Base-by-base conservation (phyloP, 2,888 invertebrate genomes). In the Masnerella sp. region DNA sequence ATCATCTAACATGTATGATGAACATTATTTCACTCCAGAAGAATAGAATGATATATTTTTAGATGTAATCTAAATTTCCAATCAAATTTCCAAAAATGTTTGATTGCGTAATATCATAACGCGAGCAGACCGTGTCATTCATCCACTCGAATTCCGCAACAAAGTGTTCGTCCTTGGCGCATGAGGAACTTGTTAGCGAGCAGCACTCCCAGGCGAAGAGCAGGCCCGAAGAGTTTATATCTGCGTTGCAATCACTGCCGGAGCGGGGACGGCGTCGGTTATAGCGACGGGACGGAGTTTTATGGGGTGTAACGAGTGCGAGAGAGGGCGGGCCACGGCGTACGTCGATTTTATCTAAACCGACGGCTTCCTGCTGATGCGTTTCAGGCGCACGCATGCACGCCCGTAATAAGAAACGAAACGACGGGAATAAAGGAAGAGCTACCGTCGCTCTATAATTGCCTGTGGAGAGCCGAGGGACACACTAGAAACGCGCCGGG, bases 281-380 rank as follows among this genome's bases (percentile, higher is more conserved):
- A 83, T 83, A 80, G 84, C 81, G 79, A 77, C 79, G 80, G 79
- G 80, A 79, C 77, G 78, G 79, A 78, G 81, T 79, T 85, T 85
- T 83, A 85, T 84, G 84, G 84, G 83, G 83, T 84, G 83, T 84
- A 84, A 84, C 84, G 83, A 81, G 78, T 80, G 75, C 34, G 64
- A 52, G 62, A 61, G 78, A 78, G 81, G 80, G 81, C 77, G 79
- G 79, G 61, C 68, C 79, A 58, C 67, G 76, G 77, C 75, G 65
- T 77, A 76, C 80, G 77, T 74, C 81, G 83, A 86, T 86, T 79
- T 83, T 86, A 85, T 85, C 85, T 86, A 84, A 86, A 85, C 84
- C 84, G 84, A 79, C 82, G 79, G 82, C 82, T 85, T 86, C 86
- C 85, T 84, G 82, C 71, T 71, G 68, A 71, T 75, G 64, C 71